Evolutionary conservation across 2,797 vertebrate genomes (phyloP), one percentile per base, ranked within the genome.

Genomic region (Falco berigora): DNA sequence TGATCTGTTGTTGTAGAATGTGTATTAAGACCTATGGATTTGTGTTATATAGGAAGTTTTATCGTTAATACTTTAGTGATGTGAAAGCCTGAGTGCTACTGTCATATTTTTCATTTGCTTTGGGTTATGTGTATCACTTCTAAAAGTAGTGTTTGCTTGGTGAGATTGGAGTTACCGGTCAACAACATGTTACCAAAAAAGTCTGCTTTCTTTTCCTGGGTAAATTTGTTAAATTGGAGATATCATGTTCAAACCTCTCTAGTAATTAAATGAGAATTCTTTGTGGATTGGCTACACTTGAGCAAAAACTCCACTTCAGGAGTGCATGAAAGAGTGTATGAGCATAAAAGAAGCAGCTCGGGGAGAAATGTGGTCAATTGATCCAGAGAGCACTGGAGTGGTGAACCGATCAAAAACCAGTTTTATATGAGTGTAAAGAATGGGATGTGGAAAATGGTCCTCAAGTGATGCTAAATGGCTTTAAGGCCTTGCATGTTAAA

Each of bases 41-140:
- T 96, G 92, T 95, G 95, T 95, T 96, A 69, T 18, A 28, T 89
- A 94, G 94, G 12, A 80, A 94, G 92, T 94, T 79, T 75, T 93
- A 27, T 3, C 7, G 66, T 92, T 96, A 88, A 83, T 75, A 73
- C 56, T 93, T 94, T 73, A 91, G 94, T 90, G 76, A 76, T 86
- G 93, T 96, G 88, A 83, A 91, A 94, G 75, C 92, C 93, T 6
- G 42, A 88, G 83, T 46, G 94, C 92, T 85, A 13, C 8, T 38
- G 28, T 85, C 52, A 42, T 47, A 12, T 71, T 64, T 75, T 90
- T 68, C 19, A 20, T 89, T 92, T 78, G 46, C 27, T 90, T 92
- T 96, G 80, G 78, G 64, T 94, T 94, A 23, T 56, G 19, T 52
- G 58, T 86, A 17, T 92, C 91, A 34, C 67, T 94, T 92, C 82